Evolutionary conservation across 2,797 vertebrate genomes (phyloP).

Genomic region (Rhinoraja longicauda): DNA sequence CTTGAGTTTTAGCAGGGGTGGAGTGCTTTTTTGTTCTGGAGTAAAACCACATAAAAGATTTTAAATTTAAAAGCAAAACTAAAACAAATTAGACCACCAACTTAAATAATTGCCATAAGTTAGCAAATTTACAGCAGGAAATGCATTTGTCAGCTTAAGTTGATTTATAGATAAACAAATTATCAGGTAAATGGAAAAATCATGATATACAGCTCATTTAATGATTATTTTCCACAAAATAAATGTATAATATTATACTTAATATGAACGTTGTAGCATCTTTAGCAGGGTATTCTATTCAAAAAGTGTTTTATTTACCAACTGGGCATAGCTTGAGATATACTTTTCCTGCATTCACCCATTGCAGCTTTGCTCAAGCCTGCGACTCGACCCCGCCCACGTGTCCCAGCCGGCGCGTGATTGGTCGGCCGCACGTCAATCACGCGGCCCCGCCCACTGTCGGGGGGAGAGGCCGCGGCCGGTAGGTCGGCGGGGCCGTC

Average conservation of each 20-base stretch:
- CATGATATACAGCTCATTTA: not conserved
- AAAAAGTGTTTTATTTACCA: not conserved
- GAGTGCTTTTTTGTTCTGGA: too few relatives aligned
- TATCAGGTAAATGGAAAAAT: not conserved
- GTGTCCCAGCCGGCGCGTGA: not conserved
- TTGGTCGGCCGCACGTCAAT: not conserved
- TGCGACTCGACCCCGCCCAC: not conserved
- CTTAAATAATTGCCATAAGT: not conserved
- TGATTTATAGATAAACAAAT: not conserved
- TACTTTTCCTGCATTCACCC: not conserved
- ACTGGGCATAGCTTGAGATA: not conserved
- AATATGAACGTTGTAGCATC: not conserved
- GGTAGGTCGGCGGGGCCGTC: rapidly evolving
- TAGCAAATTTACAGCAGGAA: not conserved
- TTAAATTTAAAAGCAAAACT: not conserved
- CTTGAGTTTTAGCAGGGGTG: too few relatives aligned
- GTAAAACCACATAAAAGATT: not conserved
- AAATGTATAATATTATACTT: not conserved
- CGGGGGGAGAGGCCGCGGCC: rapidly evolving
- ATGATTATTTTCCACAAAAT: not conserved
- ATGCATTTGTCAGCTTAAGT: not conserved
- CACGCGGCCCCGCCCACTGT: not conserved
- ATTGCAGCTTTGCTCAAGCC: not conserved
- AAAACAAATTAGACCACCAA: not conserved
- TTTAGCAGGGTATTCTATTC: not conserved